Base-by-base conservation (phyloP, 2,797 vertebrate genomes). In the Acrossocheilus wenchowensis region DNA sequence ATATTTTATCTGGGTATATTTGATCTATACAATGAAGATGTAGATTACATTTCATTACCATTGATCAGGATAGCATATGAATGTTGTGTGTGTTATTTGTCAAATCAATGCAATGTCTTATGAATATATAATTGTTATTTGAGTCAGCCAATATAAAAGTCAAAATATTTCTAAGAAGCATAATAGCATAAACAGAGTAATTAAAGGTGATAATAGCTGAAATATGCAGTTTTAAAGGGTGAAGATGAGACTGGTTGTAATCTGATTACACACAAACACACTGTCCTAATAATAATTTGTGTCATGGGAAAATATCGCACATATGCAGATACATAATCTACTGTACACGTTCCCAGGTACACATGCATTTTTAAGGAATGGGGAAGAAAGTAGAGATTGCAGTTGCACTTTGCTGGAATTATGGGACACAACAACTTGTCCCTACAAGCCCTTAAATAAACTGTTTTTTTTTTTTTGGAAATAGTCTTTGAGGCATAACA, bases 231-330 rank as follows among this genome's bases (percentile, higher is more conserved):
- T 48, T 75, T 43, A 50, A 21, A 73, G 14, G n/a, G 62, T 68
- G 34, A 84, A 84, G 34, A 84, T 66, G 41, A 84, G 23, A 66
- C 30, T 8, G 36, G 26, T 34, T 30, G 82, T 50, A 39, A 84
- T 68, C 21, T 78, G 73, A 83, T 62, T 41, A 74, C 23, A 57
- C 21, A 54, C 69, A 62, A 66, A 36, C 43, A 66, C 43, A 48
- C 41, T 43, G 19, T 48, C 19, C 39, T 34, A 30, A 39, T 23
- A 12, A 26, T 11, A 0, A 41, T 30, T 7, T 64, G 45, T 26
- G 43, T 48, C 72, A 17, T 54, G 60, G 43, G 82, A 78, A 84
- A 68, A 41, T 52, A 21, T 2, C 17, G 52, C 12, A 11, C 11
- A 0, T 41, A 36, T 45, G 26, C 10, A 10, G 45, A 36, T 15